phyloP scores from a whole-genome alignment of 2,797 vertebrate species.

The Pelobates cultripes region DNA sequence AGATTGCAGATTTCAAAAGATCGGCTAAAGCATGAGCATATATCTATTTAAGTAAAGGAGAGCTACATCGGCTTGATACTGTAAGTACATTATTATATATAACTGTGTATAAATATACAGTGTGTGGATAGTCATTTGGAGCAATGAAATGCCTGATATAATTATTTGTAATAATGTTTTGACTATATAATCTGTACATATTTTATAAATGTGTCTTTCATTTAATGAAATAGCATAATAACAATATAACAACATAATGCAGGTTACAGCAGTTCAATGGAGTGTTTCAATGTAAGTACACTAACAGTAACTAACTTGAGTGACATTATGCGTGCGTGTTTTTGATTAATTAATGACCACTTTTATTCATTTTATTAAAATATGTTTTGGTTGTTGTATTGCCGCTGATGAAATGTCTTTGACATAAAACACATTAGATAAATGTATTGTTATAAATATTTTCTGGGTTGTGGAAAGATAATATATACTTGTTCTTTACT shows the following conservation, averaged over 20 bases:
- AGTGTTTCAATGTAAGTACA: background rate
- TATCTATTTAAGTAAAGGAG: too few species aligned
- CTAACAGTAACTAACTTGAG: background rate
- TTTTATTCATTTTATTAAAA: background rate
- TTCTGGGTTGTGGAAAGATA: too few species aligned
- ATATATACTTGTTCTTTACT: too few species aligned
- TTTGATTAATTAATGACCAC: constrained; percentile 1
- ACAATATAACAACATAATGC: background rate
- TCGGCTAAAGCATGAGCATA: too few species aligned
- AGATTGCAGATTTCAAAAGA: too few species aligned
- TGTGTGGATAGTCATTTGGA: too few species aligned
- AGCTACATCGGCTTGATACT: too few species aligned
- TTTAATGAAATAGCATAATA: background rate
- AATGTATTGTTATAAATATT: too few species aligned
- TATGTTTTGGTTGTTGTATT: background rate
- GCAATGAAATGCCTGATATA: background rate
- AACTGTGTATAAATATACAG: too few species aligned
- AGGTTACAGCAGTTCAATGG: background rate
- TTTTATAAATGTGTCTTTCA: background rate
- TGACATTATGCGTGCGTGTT: background rate
- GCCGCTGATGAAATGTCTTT: background rate
- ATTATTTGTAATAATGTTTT: background rate
- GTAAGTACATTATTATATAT: too few species aligned
- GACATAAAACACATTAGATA: background rate
- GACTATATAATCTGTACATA: background rate